Evolutionary conservation across 2,113 vertebrate species (phyloP).

Genomic region (Tringa solitaria): DNA sequence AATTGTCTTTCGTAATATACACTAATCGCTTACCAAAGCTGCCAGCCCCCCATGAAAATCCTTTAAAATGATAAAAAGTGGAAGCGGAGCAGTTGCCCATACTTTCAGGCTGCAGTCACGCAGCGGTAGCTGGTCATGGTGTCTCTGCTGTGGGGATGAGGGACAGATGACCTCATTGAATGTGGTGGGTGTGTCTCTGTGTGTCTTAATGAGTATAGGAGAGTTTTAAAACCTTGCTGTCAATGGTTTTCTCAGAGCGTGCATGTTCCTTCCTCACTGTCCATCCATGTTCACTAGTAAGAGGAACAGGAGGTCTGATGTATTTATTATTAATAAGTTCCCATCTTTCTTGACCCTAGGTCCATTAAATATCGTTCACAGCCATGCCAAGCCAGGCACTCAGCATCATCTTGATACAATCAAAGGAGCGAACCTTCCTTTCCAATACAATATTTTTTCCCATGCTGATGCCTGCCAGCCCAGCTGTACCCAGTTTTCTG

Average conservation of each 20-base stretch:
- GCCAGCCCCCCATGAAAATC: conserved; percentile 22
- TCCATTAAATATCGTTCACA: not conserved
- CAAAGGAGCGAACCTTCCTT: not conserved
- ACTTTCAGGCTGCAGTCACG: not conserved
- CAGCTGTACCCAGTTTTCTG: not conserved
- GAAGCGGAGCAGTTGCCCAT: not conserved
- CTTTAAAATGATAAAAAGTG: not conserved
- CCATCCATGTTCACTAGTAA: not conserved
- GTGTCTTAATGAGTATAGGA: not conserved
- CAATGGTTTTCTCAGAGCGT: rapidly evolving
- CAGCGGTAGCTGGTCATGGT: rapidly evolving
- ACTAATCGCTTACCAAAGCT: conserved; percentile 40
- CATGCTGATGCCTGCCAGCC: not conserved
- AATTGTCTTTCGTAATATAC: conserved; percentile 50
- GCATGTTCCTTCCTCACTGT: not conserved
- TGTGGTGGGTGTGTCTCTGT: not conserved
- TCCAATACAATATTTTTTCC: not conserved
- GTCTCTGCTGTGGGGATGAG: not conserved
- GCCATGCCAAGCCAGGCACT: not conserved
- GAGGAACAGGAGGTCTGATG: not conserved
- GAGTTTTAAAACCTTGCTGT: not conserved
- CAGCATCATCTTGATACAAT: not conserved
- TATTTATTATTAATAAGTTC: not conserved
- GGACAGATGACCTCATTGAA: not conserved
- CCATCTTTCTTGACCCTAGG: not conserved